These are phyloP conservation scores for Cylas formicarius DNA, from an alignment of 1,140 invertebrate genomes.

Conservation along the genomic window DNA sequence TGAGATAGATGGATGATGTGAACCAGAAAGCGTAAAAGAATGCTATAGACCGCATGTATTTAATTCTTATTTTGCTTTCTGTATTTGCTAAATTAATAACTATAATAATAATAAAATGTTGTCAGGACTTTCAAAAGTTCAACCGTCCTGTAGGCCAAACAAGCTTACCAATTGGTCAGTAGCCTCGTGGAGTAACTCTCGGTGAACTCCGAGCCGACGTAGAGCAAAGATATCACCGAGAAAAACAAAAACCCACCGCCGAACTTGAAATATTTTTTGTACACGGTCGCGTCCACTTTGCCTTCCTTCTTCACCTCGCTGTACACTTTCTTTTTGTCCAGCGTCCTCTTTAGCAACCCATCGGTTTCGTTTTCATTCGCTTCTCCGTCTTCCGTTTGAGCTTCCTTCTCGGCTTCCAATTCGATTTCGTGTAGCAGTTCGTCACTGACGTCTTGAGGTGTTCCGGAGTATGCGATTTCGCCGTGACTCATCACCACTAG, in stretches of 20 bases:
- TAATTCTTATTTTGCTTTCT: too few species aligned
- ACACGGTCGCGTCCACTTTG: slow-evolving; percentile 22
- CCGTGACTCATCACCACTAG: slow-evolving; percentile 23
- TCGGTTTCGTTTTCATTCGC: slow-evolving; percentile 10
- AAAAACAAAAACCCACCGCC: slow-evolving; percentile 26
- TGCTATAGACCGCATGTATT: too few species aligned
- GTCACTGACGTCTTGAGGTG: slow-evolving; percentile 9
- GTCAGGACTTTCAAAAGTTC: neutral
- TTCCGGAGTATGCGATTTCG: slow-evolving; percentile 17
- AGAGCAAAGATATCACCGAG: slow-evolving; percentile 10
- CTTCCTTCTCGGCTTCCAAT: slow-evolving; percentile 5
- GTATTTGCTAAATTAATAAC: too few species aligned
- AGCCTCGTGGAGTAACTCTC: slow-evolving; percentile 26
- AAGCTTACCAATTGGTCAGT: slow-evolving; percentile 29
- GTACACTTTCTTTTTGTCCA: slow-evolving; percentile 19
- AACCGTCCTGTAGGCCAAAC: neutral
- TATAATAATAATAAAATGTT: neutral
- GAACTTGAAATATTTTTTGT: slow-evolving; percentile 26
- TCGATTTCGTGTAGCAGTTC: slow-evolving; percentile 22
- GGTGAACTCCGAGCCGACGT: slow-evolving; percentile 11
- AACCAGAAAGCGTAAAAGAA: too few species aligned
- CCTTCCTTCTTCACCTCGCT: slow-evolving; percentile 28
- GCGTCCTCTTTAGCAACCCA: slow-evolving; percentile 11
- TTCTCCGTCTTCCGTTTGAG: slow-evolving; percentile 6
- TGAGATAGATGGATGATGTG: too few species aligned